Evolutionary conservation across 2,797 vertebrate species (phyloP), one percentile per base, ranked within the genome.

Genomic region (Mastacembelus armatus): DNA sequence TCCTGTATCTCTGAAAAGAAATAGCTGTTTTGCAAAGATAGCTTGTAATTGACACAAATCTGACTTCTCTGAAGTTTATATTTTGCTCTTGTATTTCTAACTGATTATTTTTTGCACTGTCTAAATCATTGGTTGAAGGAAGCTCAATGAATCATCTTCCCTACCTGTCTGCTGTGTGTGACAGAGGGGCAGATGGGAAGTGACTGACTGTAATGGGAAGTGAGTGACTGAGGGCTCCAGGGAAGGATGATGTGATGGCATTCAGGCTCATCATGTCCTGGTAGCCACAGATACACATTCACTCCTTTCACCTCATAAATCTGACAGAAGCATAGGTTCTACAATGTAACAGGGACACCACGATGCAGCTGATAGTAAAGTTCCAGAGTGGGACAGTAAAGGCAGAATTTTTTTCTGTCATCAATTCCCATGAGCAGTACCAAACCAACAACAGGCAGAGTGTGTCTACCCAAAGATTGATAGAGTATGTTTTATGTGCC

Each of bases 101-200:
- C n/a, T n/a, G n/a, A n/a, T n/a, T n/a, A n/a, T n/a, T n/a, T n/a
- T n/a, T n/a, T n/a, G n/a, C n/a, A n/a, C n/a, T n/a, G n/a, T n/a
- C n/a, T 56, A 42, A 58, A 70, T 60, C 27, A 42, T 10, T 60
- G 55, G 60, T 27, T 65, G 66, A 76, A 38, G 26, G 36, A 30
- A 51, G 50, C 67, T 57, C 62, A 45, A 27, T 77, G 57, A 61
- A 58, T 71, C 57, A 51, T 40, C 49, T 50, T 56, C 57, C 29
- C 45, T 57, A 71, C 62, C 67, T 77, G 68, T 77, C 68, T 24
- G 29, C 24, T 35, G 39, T 40, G n/a, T 58, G 48, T 68, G 62
- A 74, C 64, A 62, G 66, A 48, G 54, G 82, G 66, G 75, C 69
- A 83, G 86, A 90, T 86, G 71, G 75, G 81, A 84, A 76, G 80